A percentile compares a stretch with the other conserved stretches of the same genome.
Evolutionary conservation across 2,888 invertebrate genomes (phyloP).

Genomic region (Schizotus pectinicornis): DNA sequence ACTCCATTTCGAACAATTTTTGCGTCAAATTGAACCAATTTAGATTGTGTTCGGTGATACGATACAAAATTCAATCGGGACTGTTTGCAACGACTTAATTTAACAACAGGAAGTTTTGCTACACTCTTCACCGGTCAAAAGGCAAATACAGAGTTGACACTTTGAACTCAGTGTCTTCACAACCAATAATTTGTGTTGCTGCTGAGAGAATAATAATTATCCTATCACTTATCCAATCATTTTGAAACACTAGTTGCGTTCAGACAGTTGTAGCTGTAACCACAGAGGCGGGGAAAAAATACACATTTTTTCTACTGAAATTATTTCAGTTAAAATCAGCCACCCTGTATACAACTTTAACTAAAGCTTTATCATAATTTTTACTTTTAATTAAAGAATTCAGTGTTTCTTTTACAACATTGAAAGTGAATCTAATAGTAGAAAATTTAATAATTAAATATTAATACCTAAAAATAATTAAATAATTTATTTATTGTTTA

Average conservation of each 20-base stretch:
- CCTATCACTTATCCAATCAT: conserved; percentile 6
- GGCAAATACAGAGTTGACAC: conserved; percentile 29
- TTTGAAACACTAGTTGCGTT: neutral
- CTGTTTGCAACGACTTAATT: conserved; percentile 12
- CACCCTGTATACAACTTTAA: too few relatives aligned
- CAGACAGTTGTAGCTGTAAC: neutral
- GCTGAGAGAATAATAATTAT: conserved; percentile 26
- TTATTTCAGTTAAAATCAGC: too few relatives aligned
- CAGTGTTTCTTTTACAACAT: too few relatives aligned
- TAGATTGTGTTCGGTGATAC: neutral
- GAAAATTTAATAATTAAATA: too few relatives aligned
- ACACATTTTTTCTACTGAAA: too few relatives aligned
- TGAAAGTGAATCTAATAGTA: too few relatives aligned
- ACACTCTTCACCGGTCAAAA: conserved; percentile 27
- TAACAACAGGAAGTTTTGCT: conserved; percentile 35
- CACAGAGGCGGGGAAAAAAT: neutral
- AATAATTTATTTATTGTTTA: too few relatives aligned
- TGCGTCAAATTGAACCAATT: too few relatives aligned
- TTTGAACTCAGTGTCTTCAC: conserved; percentile 35
- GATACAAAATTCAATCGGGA: neutral
- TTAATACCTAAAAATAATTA: too few relatives aligned
- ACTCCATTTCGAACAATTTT: too few relatives aligned
- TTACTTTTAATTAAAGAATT: too few relatives aligned
- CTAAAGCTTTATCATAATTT: too few relatives aligned
- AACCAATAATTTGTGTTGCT: conserved; percentile 31